Evolutionary conservation across 2,113 vertebrate genomes (phyloP).

Genomic region (Hippocampus zosterae): DNA sequence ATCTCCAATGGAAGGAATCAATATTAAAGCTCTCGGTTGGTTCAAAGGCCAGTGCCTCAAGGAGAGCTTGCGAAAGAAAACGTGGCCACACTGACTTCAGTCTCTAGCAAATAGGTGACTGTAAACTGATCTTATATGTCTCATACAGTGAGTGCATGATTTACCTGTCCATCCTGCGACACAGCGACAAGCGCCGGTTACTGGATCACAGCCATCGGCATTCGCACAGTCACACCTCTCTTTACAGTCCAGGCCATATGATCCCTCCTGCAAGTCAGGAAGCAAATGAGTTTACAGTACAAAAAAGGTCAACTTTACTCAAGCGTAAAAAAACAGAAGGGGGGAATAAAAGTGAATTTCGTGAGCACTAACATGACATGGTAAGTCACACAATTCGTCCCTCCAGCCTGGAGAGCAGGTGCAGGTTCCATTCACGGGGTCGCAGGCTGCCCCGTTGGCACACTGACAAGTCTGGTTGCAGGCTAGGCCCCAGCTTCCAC

Average conservation of each 20-base stretch:
- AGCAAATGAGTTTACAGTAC: background rate
- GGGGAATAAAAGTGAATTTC: background rate
- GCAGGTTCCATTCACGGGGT: slow-evolving; percentile 78
- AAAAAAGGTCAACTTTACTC: background rate
- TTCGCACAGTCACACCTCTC: slow-evolving; percentile 83
- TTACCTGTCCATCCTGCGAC: slow-evolving; percentile 89
- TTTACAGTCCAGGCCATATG: slow-evolving; percentile 79
- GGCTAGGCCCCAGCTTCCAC: slow-evolving; percentile 80
- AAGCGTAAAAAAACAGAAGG: too few species aligned
- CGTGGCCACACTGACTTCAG: background rate
- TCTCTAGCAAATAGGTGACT: background rate
- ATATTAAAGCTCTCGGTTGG: background rate
- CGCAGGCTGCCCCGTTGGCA: slow-evolving; percentile 79
- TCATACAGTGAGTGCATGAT: background rate
- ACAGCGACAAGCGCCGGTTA: slow-evolving; percentile 83
- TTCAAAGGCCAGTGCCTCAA: background rate
- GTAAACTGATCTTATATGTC: background rate
- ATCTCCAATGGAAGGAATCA: background rate
- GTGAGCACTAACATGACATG: slow-evolving; percentile 78
- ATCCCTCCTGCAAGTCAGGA: slow-evolving; percentile 74
- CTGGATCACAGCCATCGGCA: slow-evolving; percentile 79
- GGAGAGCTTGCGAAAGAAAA: background rate
- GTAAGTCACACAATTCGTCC: slow-evolving; percentile 75
- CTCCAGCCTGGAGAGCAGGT: slow-evolving; percentile 83
- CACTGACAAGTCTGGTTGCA: slow-evolving; percentile 84